phyloP scores from a whole-genome alignment of 2,797 vertebrate species.

The Phrynocephalus forsythii region DNA sequence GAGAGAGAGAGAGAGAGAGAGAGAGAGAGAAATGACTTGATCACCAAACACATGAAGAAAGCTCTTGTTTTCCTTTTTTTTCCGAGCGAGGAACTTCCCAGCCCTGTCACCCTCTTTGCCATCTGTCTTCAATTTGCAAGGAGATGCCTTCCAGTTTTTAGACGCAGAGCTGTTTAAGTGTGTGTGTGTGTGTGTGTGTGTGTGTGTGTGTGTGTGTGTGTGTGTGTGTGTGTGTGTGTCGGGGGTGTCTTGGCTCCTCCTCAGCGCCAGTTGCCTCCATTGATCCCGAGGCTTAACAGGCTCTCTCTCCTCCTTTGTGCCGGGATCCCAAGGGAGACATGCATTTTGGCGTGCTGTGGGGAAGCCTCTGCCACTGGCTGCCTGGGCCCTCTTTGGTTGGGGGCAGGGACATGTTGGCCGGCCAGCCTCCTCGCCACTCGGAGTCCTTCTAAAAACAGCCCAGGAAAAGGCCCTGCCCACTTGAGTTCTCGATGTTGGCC shows the following conservation, averaged over 20 bases:
- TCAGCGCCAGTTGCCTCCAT: slow-evolving; percentile 45
- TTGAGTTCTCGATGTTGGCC: too few relatives aligned
- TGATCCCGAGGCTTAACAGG: slow-evolving; percentile 45
- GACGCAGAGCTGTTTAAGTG: slow-evolving; percentile 66
- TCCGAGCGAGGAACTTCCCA: slow-evolving; percentile 67
- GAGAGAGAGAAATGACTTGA: slow-evolving; percentile 64
- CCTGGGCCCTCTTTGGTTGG: slow-evolving; percentile 7
- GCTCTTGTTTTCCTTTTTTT: slow-evolving; percentile 80
- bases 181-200: too few relatives aligned
- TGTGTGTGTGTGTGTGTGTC: too few relatives aligned
- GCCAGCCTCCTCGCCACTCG: neutral
- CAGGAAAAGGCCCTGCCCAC: too few relatives aligned
- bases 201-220: too few relatives aligned
- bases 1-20: neutral
- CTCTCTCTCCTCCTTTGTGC: slow-evolving; percentile 41
- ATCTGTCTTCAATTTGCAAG: slow-evolving; percentile 80
- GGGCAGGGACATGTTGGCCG: neutral
- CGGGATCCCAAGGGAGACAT: slow-evolving; percentile 36
- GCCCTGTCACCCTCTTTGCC: slow-evolving; percentile 55
- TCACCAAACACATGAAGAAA: slow-evolving; percentile 72
- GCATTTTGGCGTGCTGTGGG: slow-evolving; percentile 34
- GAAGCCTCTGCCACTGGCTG: slow-evolving; percentile 8
- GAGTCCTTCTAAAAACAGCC: too few relatives aligned
- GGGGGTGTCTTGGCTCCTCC: slow-evolving; percentile 58
- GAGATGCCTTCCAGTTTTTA: slow-evolving; percentile 76